Evolutionary conservation across 1,140 invertebrate genomes (phyloP), one percentile per base, ranked within the genome.

Genomic region (Pissodes strobi): DNA sequence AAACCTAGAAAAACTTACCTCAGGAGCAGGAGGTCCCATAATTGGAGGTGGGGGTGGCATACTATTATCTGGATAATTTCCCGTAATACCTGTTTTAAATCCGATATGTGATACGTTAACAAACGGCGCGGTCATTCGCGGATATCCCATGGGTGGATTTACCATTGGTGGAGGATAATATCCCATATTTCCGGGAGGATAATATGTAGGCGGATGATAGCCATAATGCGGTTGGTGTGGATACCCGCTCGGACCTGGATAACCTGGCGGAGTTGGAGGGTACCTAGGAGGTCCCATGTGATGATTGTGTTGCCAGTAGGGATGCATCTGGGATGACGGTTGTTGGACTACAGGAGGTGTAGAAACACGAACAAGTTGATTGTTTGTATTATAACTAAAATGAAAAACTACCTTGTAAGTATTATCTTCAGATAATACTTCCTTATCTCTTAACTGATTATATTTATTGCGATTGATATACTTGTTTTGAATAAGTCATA

Each of bases 311-410:
- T 52, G 52, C 61, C 61, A 64, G 48, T 63, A 55, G 3, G 61
- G 61, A 48, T 64, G 15, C 61, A 64, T 64, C 39, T 52, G 46
- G 12, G 58, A 6, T 39, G 38, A 51, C 2, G 21, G 12, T 48
- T 55, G 61, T 22, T 27, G n/a, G 0, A 41, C 27, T n/a, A 19
- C 21, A 3, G 59, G 6, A 23, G 58, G 46, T 15, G 61, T 48
- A 9, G 51, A 38, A 22, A 64, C 61, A 13, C 38, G 15, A 18
- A 48, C 52, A 13, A 64, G n/a, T 48, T 64, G 51, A 21, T 53
- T 62, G 25, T 64, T 64, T 55, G 61, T 64, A 27, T 46, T 64
- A 17, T 46, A 64, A 56, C 61, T 64, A 38, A 55, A 64, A 64
- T 21, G 4, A 17, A 22, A 53, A 37, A 53, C 9, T 6, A n/a